Percentiles rank a stretch among this genome's conserved stretches.
phyloP scores from a whole-genome alignment of 2,888 invertebrate genomes.

The Philereme transversata region DNA sequence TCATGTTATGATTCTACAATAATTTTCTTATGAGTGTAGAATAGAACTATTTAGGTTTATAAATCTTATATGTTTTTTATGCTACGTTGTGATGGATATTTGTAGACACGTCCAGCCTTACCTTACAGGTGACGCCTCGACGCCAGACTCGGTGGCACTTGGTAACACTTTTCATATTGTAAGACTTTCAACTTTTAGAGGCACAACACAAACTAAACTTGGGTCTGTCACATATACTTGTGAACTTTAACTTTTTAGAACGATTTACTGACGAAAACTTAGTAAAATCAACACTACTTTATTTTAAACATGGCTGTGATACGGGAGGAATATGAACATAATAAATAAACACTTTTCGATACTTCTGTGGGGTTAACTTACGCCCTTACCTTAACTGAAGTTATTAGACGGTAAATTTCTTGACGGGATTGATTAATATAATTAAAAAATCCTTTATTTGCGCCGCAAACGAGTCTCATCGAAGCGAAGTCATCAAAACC shows the following conservation, averaged over 20 bases:
- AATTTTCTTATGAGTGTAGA: neutral
- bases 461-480: constrained; percentile 73
- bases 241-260: constrained; percentile 78
- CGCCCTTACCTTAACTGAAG: constrained; percentile 83
- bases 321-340: constrained; percentile 81
- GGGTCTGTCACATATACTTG: constrained; percentile 82
- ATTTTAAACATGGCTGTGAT: constrained; percentile 83
- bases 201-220: constrained; percentile 83
- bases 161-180: constrained; percentile 81
- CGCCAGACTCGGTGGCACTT: constrained; percentile 82
- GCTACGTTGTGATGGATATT: constrained; percentile 79
- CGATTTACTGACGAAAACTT: constrained; percentile 79
- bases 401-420: constrained; percentile 77
- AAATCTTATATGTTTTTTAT: constrained; percentile 37
- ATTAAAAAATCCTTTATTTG: constrained; percentile 67
- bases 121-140: constrained; percentile 81
- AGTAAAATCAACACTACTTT: constrained; percentile 79
- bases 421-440: constrained; percentile 68
- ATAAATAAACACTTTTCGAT: constrained; percentile 82
- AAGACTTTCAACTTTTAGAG: constrained; percentile 77
- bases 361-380: constrained; percentile 80
- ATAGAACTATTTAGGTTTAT: constrained; percentile 2
- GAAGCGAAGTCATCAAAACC: constrained; percentile 61
- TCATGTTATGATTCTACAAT: neutral
- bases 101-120: constrained; percentile 84